Evolutionary conservation across 2,113 vertebrate species (phyloP).

Genomic region (Agelaius tricolor): DNA sequence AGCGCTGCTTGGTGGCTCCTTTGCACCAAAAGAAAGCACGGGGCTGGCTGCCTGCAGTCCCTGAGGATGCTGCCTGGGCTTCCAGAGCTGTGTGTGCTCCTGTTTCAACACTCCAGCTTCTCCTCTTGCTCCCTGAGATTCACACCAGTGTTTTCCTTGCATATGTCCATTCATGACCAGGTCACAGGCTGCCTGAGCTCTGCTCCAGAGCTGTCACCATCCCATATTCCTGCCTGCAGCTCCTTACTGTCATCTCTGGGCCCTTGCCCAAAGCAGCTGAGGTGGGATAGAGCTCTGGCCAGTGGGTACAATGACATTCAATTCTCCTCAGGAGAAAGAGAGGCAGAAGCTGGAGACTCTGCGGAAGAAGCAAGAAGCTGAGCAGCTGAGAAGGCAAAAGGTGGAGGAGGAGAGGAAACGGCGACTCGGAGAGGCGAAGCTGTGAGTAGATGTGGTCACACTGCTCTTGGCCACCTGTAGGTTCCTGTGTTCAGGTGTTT

Average conservation of each 20-base stretch:
- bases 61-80: neutral
- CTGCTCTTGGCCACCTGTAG: neutral
- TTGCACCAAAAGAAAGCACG: neutral
- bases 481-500: too few relatives aligned
- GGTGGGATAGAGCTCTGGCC: neutral
- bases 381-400: slow-evolving; percentile 86
- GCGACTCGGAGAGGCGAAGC: slow-evolving; percentile 85
- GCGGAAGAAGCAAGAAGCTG: slow-evolving; percentile 88
- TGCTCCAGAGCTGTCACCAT: neutral
- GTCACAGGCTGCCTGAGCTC: neutral
- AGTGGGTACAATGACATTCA: neutral
- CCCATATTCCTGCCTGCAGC: neutral
- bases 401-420: slow-evolving; percentile 89
- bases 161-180: accelerated
- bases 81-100: neutral
- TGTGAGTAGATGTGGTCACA: slow-evolving; percentile 67
- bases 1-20: neutral
- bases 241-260: neutral
- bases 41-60: neutral
- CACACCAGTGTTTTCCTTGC: neutral
- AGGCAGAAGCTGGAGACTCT: slow-evolving; percentile 85
- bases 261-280: neutral
- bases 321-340: slow-evolving; percentile 82
- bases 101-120: neutral
- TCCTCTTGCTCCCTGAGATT: neutral